Evolutionary conservation across 2,888 invertebrate genomes (phyloP), one percentile per base, ranked within the genome.

Genomic region (Scotopteryx bipunctaria): DNA sequence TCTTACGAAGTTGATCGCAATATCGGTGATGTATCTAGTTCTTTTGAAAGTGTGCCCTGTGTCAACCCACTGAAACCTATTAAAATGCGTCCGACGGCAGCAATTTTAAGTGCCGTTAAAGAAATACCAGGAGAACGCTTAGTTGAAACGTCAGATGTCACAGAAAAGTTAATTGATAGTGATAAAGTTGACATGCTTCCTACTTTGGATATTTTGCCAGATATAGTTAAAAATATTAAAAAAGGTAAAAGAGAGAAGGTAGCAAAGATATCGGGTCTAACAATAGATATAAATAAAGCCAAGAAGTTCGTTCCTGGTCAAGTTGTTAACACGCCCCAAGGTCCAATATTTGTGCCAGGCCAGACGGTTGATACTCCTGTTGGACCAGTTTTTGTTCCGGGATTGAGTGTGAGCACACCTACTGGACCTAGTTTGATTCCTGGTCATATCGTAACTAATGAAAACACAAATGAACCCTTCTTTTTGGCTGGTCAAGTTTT

Each of bases 301-400:
- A 92, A 92, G 68, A 93, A 92, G 63, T 95, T 95, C 74, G 78
- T 95, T 35, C 92, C 93, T 1, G 95, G 95, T 0, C 94, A 95
- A 82, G 93, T 94, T 65, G 82, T 95, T 1, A 92, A 93, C 56
- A 94, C 94, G 0, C 93, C 94, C 37, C 91, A 91, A 48, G 95
- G 95, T 1, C 92, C 93, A 21, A 81, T 94, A 33, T 95, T 95
- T 71, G 92, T 95, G 8, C 95, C 95, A 0, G 95, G 95, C 2
- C 95, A 95, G 79, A 94, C 95, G 0, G 85, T 95, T 4, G 91
- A 93, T 61, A 95, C 94, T 2, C 93, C 94, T 36, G 86, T 89
- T 52, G 95, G 95, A 0, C 87, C 91, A 6, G 83, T 92, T 40
- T 96, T 95, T 76, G 92, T 94, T 25, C 95, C 95, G 13, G 95